Evolutionary conservation across 1,140 invertebrate species (phyloP).

Genomic region (Trachelipus rathkii): DNA sequence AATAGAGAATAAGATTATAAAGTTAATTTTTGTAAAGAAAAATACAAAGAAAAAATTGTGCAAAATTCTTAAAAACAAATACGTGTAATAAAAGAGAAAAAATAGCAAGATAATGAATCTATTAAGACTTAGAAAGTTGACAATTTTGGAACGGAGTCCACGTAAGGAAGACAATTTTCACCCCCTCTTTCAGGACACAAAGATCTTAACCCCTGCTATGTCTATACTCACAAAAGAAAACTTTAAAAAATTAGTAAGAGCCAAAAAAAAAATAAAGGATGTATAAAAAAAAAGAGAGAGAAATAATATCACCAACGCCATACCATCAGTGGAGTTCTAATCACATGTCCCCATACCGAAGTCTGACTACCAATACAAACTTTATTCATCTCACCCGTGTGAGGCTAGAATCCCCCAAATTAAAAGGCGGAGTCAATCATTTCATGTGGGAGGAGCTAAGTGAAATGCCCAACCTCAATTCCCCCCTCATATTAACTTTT

Average conservation of each 20-base stretch:
- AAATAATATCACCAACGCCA: constrained; percentile 7
- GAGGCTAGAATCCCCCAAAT: not conserved
- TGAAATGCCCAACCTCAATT: not conserved
- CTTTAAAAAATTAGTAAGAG: too few species aligned
- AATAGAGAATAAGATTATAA: too few species aligned
- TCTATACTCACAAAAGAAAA: not conserved
- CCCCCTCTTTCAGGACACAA: not conserved
- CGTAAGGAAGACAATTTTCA: not conserved
- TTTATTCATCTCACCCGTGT: not conserved
- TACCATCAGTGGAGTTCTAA: constrained; percentile 5
- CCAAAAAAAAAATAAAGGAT: not conserved
- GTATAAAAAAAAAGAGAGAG: not conserved
- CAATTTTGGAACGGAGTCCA: too few species aligned
- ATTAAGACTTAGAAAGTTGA: too few species aligned
- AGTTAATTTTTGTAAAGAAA: too few species aligned
- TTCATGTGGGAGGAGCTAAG: too few species aligned
- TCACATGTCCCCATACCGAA: not conserved
- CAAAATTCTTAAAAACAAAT: too few species aligned
- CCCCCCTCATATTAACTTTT: not conserved
- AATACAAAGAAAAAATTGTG: too few species aligned
- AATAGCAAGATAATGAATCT: too few species aligned
- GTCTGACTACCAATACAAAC: constrained; percentile 4
- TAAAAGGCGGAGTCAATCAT: not conserved
- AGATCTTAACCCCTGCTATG: not conserved
- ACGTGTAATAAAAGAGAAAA: too few species aligned